These are phyloP conservation scores for Keiferia lycopersicella DNA, from an alignment of 2,888 invertebrate genomes.

Conservation along the genomic window DNA sequence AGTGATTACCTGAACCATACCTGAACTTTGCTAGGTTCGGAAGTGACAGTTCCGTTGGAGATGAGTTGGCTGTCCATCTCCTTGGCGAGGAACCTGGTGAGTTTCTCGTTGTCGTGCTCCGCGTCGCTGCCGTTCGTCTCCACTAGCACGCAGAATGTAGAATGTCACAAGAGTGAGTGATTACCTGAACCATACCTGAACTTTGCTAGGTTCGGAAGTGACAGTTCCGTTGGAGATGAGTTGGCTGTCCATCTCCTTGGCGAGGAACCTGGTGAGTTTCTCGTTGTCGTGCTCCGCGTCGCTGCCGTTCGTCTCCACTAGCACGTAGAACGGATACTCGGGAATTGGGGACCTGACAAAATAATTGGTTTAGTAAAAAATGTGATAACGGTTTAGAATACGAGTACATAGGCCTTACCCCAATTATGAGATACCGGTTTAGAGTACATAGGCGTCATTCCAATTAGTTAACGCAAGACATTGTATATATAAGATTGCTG, in stretches of 20 bases:
- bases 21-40: conserved; percentile 91
- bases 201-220: conserved; percentile 91
- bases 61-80: conserved; percentile 87
- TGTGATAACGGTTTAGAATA: background rate
- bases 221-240: conserved; percentile 91
- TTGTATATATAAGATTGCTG: no score
- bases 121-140: conserved; percentile 94
- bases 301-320: conserved; percentile 95
- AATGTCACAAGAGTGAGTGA: no score
- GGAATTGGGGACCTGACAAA: conserved; percentile 80
- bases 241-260: conserved; percentile 85
- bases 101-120: conserved; percentile 93
- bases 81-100: conserved; percentile 87
- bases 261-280: conserved; percentile 90
- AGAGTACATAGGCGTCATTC: no score
- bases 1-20: no score
- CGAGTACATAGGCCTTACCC: no score
- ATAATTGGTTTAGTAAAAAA: background rate
- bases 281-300: conserved; percentile 92
- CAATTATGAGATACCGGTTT: no score
- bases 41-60: conserved; percentile 91
- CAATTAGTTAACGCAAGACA: no score
- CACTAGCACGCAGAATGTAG: conserved; percentile 92
- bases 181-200: conserved; percentile 86
- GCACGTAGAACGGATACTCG: conserved; percentile 89